Evolutionary conservation across 2,797 vertebrate species (phyloP), one percentile per base, ranked within the genome.

Genomic region (Pagetopsis macropterus): DNA sequence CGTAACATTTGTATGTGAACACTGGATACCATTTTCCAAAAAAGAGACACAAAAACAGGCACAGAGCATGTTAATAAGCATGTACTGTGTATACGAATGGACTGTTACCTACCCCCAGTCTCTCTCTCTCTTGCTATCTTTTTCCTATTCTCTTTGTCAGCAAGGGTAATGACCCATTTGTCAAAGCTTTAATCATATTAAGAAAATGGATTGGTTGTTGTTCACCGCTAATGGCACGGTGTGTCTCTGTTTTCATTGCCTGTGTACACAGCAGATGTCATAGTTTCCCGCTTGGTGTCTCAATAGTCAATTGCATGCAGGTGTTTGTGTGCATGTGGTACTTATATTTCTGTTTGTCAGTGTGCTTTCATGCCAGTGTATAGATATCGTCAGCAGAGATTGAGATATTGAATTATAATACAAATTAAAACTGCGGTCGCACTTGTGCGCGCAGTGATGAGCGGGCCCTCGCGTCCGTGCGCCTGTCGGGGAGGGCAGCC

Each of bases 111-210:
- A 66, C 40, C 51, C 9, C n/a, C 54, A 41, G 2, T 65, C 33
- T 54, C 19, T 59, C 64, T 51, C 21, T 21, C 21, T 21, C 49
- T 63, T 2, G 21, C 50, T 49, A 5, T 61, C 48, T 55, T 49
- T 62, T 31, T 64, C 14, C 45, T 60, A 46, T 69, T 72, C 65
- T 81, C 76, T 69, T 76, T 79, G 59, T 79, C 69, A 75, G 80
- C 70, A 50, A 19, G 48, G 75, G 65, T 87, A 90, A 90, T 88
- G 88, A 81, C 79, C 79, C 83, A 85, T 89, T 91, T 87, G 77
- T 87, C 81, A 83, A 83, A 64, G 67, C 74, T 91, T 88, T 88
- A 90, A 88, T 90, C 88, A 78, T 82, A 89, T 90, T 85, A 83
- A 81, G 66, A 77, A 59, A 86, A 88, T 78, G 51, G 83, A 88